phyloP scores from a whole-genome alignment of 1,140 invertebrate genomes.

The Heliconius eleuchia region DNA sequence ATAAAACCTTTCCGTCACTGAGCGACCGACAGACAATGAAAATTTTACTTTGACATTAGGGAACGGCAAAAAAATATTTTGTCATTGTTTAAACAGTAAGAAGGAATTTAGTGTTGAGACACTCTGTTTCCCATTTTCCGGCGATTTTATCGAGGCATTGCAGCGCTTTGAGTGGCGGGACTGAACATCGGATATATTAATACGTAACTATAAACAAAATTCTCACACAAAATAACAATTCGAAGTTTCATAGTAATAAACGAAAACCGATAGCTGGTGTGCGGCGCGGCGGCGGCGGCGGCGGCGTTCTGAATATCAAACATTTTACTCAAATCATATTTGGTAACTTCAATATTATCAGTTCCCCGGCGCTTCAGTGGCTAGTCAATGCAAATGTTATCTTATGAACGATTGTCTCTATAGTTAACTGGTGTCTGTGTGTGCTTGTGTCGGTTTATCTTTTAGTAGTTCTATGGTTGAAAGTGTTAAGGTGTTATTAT shows the following conservation, averaged over 20 bases:
- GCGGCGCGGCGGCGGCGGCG: neutral
- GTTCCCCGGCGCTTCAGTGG: neutral
- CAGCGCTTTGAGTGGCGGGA: neutral
- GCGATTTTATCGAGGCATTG: neutral
- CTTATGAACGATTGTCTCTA: constrained; percentile 2
- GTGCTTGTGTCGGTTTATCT: neutral
- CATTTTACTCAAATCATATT: constrained; percentile 14
- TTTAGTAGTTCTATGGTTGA: neutral
- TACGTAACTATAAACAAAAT: neutral
- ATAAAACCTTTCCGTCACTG: too few relatives aligned
- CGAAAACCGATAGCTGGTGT: neutral
- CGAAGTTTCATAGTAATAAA: neutral
- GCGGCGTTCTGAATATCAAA: constrained; percentile 1
- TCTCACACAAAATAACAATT: constrained; percentile 3
- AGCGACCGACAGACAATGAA: too few relatives aligned
- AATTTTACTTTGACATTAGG: too few relatives aligned
- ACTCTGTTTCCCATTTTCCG: neutral
- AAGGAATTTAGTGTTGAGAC: neutral
- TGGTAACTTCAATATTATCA: constrained; percentile 19
- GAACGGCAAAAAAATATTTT: too few relatives aligned
- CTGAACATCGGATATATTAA: neutral
- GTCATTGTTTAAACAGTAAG: neutral
- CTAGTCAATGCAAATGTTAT: constrained; percentile 19
- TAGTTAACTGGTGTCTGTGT: neutral
- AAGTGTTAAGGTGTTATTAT: neutral